A percentile compares a stretch with the other conserved stretches of the same genome.
Evolutionary conservation across 2,797 vertebrate genomes (phyloP).

Genomic region (Apodemus agrarius): DNA sequence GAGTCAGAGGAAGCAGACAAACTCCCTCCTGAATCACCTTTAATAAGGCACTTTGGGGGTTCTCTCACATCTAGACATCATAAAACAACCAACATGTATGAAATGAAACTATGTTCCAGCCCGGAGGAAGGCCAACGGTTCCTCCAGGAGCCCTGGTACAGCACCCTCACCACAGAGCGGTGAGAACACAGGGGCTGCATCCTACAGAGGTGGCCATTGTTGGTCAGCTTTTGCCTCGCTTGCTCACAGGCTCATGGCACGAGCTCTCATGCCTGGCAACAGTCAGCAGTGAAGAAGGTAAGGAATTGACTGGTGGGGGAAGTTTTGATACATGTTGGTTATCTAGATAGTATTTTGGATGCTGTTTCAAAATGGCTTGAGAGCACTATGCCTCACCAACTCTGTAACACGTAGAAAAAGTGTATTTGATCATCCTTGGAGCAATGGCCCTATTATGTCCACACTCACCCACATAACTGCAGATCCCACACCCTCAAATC

Average conservation of each 20-base stretch:
- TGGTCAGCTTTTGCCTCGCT: background rate
- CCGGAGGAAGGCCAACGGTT: background rate
- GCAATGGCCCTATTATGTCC: background rate
- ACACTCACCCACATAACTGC: background rate
- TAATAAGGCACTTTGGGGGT: constrained; percentile 30
- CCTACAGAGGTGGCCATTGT: background rate
- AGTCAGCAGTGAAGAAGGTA: background rate
- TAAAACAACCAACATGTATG: background rate
- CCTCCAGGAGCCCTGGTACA: background rate
- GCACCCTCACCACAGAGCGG: background rate
- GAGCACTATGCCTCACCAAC: background rate
- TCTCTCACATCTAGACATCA: background rate
- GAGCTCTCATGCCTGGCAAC: background rate
- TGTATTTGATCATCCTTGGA: background rate
- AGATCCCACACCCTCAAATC: too few relatives aligned
- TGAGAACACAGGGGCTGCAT: background rate
- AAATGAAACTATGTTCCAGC: background rate
- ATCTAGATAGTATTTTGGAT: background rate
- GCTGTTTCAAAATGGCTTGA: background rate
- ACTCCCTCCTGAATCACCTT: background rate
- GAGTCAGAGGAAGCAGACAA: background rate
- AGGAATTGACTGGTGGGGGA: background rate
- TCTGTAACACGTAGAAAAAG: background rate
- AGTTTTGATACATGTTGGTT: background rate
- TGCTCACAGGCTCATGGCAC: background rate